These are phyloP conservation scores for Phodopus roborovskii DNA, from an alignment of 2,113 vertebrate species.

Conservation along the genomic window DNA sequence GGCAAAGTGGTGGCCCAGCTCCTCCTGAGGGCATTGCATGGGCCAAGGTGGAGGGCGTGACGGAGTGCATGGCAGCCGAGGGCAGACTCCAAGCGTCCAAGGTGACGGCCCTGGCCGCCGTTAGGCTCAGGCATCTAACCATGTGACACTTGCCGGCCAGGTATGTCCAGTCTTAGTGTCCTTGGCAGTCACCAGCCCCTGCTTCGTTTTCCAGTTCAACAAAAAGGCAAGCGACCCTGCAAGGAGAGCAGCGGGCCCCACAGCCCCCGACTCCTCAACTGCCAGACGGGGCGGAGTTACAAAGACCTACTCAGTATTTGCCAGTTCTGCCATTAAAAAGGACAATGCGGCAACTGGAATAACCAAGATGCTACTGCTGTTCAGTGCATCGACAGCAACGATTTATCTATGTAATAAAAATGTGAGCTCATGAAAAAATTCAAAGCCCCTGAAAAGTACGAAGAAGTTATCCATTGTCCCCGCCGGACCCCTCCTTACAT, in stretches of 20 bases:
- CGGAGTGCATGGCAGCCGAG: not conserved
- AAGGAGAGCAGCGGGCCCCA: not conserved
- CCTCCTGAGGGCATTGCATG: not conserved
- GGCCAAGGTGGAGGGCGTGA: not conserved
- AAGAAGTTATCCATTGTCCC: not conserved
- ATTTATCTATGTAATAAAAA: not conserved
- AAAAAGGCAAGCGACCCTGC: not conserved
- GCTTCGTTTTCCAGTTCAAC: not conserved
- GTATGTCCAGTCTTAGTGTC: not conserved
- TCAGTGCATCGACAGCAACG: constrained; percentile 1
- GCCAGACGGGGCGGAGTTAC: not conserved
- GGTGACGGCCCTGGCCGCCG: not conserved
- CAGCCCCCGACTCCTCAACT: not conserved
- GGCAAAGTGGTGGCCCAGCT: not conserved
- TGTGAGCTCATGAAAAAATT: not conserved
- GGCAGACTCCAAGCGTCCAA: not conserved
- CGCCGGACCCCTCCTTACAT: not conserved
- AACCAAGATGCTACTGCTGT: not conserved
- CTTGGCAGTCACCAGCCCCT: not conserved
- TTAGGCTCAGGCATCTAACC: not conserved
- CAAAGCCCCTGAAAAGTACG: not conserved
- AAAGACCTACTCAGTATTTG: constrained; percentile 8
- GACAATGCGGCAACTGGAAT: not conserved
- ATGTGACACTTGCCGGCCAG: not conserved
- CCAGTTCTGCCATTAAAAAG: not conserved